Evolutionary conservation across 2,113 vertebrate genomes (phyloP).

Genomic region (Caloenas nicobarica): DNA sequence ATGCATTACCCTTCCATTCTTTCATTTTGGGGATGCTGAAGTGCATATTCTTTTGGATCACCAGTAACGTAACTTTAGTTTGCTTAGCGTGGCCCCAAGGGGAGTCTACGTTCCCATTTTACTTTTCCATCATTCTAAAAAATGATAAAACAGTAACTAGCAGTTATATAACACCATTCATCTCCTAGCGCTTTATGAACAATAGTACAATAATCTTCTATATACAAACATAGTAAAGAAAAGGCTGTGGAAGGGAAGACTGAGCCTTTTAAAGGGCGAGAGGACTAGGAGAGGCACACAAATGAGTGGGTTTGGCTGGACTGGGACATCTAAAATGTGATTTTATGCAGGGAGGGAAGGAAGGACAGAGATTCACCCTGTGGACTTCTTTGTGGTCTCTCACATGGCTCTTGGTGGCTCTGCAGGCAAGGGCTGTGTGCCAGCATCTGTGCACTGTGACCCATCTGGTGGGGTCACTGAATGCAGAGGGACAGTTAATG

Average conservation of each 20-base stretch:
- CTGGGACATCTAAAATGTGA: not conserved
- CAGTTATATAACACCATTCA: conserved; percentile 6
- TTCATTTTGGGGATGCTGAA: not conserved
- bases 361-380: not conserved
- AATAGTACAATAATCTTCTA: not conserved
- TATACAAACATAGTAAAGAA: not conserved
- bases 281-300: not conserved
- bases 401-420: not conserved
- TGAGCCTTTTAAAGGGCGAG: not conserved
- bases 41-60: not conserved
- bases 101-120: not conserved
- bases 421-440: not conserved
- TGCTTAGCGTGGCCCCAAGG: not conserved
- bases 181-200: not conserved
- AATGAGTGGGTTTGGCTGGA: not conserved
- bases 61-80: not conserved
- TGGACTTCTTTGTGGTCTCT: not conserved
- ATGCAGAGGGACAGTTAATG: not conserved
- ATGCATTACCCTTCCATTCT: not conserved
- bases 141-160: not conserved
- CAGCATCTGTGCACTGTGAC: not conserved
- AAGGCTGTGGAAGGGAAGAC: not conserved
- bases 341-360: not conserved
- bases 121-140: conserved; percentile 2
- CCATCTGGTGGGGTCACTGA: not conserved